Base-by-base conservation (phyloP, 2,113 vertebrate species). In the Thalassoma bifasciatum region DNA sequence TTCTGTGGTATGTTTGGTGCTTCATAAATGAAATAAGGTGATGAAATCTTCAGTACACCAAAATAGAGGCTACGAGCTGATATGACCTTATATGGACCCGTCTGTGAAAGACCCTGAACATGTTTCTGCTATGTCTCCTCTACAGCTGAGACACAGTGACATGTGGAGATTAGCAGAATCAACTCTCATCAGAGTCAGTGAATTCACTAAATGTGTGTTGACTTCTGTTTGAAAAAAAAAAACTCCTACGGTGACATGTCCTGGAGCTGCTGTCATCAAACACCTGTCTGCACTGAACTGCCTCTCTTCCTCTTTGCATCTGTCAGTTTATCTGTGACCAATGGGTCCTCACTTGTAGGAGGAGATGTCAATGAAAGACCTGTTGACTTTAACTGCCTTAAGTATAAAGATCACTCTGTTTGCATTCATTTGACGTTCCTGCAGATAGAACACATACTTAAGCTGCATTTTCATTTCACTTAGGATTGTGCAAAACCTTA, bases 71-170 rank as follows among this genome's bases (percentile, higher is more conserved):
- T 13, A 10, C 26, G 24, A 1, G 50, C n/a, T 70, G 17, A 26
- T 49, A 47, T 49, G 59, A 66, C 78, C 69, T 62, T 70, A 81
- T 71, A 81, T 49, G 83, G 83, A 51, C 50, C 42, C 10, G 37
- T 1, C 8, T 60, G 59, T 49, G 17, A 36, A 12, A 70, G 56
- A 65, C 72, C 37, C 44, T 24, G 24, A 51, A 13, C 57, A 59
- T 47, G 12, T 65, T 66, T 21, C 59, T 72, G 21, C 24, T 61
- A 42, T 42, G 44, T 9, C 38, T n/a, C 36, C 53, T 24, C 0
- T 16, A 21, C 38, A 40, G 42, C 47, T 9, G 36, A 47, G 54
- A 38, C 4, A 0, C 1, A 1, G 47, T n/a, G 0, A 24, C 40
- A 14, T 24, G 37, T 17, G 14, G 21, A 8, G 26, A 38, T 22